phyloP scores from a whole-genome alignment of 2,797 vertebrate species.

The Sebastes paucispinis region DNA sequence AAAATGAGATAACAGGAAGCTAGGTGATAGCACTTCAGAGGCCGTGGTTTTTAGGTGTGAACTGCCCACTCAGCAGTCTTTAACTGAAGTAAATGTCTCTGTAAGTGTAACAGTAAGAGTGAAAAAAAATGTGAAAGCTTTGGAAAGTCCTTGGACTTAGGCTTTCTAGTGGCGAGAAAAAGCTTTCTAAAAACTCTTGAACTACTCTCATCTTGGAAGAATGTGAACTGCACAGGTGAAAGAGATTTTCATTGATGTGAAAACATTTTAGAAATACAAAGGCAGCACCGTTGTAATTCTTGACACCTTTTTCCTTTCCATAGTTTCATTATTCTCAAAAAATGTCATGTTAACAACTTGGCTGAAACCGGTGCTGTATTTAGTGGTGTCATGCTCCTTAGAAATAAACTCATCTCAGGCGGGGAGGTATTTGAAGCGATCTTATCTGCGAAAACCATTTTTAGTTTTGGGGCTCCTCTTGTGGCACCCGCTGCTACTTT shows the following conservation, averaged over 20 bases:
- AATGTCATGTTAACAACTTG: not conserved
- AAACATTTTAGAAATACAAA: not conserved
- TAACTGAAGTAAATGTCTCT: constrained; percentile 20
- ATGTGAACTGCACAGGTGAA: not conserved
- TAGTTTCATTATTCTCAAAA: not conserved
- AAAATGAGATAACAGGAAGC: constrained; percentile 70
- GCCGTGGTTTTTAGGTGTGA: constrained; percentile 50
- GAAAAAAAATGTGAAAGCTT: not conserved
- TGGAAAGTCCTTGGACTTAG: not conserved
- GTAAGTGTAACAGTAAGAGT: not conserved
- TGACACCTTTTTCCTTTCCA: not conserved
- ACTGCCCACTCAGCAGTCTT: constrained; percentile 47
- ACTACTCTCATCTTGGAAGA: not conserved
- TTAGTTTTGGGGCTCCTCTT: not conserved
- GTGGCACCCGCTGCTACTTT: not conserved
- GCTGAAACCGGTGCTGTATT: not conserved
- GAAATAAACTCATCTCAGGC: not conserved
- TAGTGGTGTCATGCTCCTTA: not conserved
- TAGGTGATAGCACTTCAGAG: constrained; percentile 52
- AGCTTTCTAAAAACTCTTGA: not conserved
- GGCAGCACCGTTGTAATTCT: not conserved
- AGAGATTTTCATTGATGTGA: not conserved
- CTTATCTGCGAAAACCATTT: not conserved
- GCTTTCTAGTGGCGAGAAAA: not conserved
- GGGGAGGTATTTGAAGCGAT: not conserved